Conservation (phyloP, 2,888 invertebrate species). For the Pediacus dermestoides region DNA sequence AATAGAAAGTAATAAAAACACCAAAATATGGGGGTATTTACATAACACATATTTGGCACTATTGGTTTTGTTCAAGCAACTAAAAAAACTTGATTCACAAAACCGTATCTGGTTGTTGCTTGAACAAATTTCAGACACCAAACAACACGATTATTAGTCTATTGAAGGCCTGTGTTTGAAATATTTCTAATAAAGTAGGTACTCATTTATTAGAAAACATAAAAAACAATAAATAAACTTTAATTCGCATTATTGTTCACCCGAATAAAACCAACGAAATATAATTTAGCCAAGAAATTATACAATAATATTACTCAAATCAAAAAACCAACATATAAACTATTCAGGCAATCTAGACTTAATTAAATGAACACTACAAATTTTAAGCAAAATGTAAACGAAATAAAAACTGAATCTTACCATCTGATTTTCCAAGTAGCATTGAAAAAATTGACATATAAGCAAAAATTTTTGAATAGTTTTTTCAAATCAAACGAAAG, state of each 20-base stretch:
- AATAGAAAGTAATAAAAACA: constrained; percentile 15
- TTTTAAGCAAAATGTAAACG: constrained; percentile 18
- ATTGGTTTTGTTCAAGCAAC: constrained; percentile 27
- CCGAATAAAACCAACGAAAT: no score
- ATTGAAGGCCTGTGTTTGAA: no score
- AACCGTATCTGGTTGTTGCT: no score
- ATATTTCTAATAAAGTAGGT: constrained; percentile 7
- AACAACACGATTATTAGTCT: no score
- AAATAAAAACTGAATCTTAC: constrained; percentile 50
- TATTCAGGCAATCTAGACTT: constrained; percentile 38
- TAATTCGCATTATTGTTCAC: no score
- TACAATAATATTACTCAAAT: no score
- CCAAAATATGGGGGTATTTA: constrained; percentile 19
- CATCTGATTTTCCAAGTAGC: constrained; percentile 52
- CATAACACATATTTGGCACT: constrained; percentile 32
- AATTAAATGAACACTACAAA: constrained; percentile 19
- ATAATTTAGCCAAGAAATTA: no score
- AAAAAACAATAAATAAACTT: no score
- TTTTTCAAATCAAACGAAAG: constrained; percentile 18
- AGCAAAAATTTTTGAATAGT: constrained; percentile 38
- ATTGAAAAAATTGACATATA: constrained; percentile 43
- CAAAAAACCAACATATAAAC: no score
- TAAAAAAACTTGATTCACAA: no score
- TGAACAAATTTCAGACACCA: constrained; percentile 4
- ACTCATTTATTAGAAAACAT: no score